phyloP scores from a whole-genome alignment of 2,797 vertebrate species.

The Ambastaia sidthimunki region DNA sequence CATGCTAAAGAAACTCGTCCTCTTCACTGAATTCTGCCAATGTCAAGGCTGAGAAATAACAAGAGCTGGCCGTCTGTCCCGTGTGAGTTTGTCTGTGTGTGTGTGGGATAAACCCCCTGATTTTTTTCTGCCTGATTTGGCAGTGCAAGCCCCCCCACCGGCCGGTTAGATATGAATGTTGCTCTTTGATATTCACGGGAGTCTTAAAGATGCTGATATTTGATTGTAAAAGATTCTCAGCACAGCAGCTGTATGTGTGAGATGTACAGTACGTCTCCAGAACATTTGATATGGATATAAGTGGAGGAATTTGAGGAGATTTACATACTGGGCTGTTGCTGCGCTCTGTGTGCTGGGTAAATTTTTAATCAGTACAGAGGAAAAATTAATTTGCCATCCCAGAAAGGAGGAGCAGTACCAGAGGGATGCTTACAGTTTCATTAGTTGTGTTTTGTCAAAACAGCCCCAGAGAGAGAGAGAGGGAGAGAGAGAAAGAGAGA shows the following conservation, averaged over 20 bases:
- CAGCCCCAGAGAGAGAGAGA: constrained; percentile 47
- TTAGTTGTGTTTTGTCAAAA: constrained; percentile 73
- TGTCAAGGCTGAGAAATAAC: constrained; percentile 53
- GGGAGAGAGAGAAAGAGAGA: neutral
- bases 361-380: constrained; percentile 77
- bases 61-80: constrained; percentile 40
- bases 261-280: constrained; percentile 63
- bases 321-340: constrained; percentile 77
- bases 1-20: constrained; percentile 44
- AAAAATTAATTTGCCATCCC: constrained; percentile 77
- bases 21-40: constrained; percentile 56
- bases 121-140: constrained; percentile 49
- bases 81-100: constrained; percentile 27
- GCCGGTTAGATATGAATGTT: constrained; percentile 78
- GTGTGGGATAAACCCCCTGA: constrained; percentile 46
- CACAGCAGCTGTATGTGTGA: constrained; percentile 57
- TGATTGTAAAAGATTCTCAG: constrained; percentile 61
- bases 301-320: constrained; percentile 71
- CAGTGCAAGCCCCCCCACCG: constrained; percentile 66
- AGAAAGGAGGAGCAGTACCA: constrained; percentile 62
- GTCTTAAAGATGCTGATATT: constrained; percentile 74
- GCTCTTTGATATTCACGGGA: constrained; percentile 80
- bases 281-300: constrained; percentile 69
- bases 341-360: constrained; percentile 74
- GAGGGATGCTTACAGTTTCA: constrained; percentile 68